Base-by-base conservation (phyloP, 2,113 vertebrate species). In the Bombycilla garrulus region DNA sequence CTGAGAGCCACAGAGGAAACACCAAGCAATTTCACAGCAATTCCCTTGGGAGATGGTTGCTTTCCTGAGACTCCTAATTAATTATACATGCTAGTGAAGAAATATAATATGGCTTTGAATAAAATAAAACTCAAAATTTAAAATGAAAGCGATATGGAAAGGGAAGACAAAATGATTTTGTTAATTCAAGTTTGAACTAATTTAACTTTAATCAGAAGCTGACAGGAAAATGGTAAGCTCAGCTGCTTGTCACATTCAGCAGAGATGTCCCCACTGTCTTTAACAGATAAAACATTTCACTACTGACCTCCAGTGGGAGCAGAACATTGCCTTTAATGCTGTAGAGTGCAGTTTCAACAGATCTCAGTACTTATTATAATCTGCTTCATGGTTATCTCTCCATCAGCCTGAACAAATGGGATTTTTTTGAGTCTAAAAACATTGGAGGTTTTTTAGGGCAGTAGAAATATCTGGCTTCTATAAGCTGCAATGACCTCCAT, bases 201-300 rank as follows among this genome's bases (percentile, higher is more conserved):
- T 95, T 97, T 94, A 44, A 50, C 71, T 96, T 96, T 95, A 89
- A 87, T 96, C 93, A 81, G 86, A 93, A 91, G 38, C 62, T 90
- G 78, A 67, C 45, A 82, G 38, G 50, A 79, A 91, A 96, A 78
- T 45, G 65, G 81, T 73, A 81, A 62, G n/a, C 40, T 78, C 23
- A 73, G 42, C 81, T 80, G 51, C 56, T 81, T 94, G 89, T 80
- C 88, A 92, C 47, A 77, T 53, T 95, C 38, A 88, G 81, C 58
- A 89, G 94, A 86, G 66, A 95, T 91, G 70, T 69, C 61, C 58
- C 66, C 69, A 64, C 53, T 81, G 70, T 64, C 87, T 96, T 91
- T 74, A 89, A 92, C 71, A 66, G 95, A 94, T 90, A 85, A 95
- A 96, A 92, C 58, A 84, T 91, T 95, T 97, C 69, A 72, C n/a